A percentile compares a stretch with the other conserved stretches of the same genome.
These are phyloP conservation scores for Anolis sagrei DNA, from an alignment of 2,113 vertebrate genomes.

Conservation along the genomic window DNA sequence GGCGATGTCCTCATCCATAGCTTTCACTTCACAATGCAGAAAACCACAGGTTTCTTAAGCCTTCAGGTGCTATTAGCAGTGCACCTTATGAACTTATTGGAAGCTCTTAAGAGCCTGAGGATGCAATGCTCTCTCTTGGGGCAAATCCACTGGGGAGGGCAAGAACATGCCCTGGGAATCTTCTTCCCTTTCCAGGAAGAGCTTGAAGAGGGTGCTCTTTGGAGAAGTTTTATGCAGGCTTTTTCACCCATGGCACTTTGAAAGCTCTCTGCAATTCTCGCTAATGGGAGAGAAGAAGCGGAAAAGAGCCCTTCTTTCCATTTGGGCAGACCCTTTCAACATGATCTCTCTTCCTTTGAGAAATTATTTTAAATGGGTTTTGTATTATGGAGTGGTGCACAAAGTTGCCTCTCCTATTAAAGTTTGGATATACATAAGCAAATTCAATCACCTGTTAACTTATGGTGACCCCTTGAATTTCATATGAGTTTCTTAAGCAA, in stretches of 20 bases:
- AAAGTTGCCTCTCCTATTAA: no score
- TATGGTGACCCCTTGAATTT: no score
- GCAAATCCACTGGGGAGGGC: neutral
- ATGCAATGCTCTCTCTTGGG: neutral
- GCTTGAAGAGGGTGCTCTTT: neutral
- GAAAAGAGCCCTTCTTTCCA: neutral
- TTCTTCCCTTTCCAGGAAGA: neutral
- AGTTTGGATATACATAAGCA: no score
- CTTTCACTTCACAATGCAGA: neutral
- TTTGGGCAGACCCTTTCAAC: neutral
- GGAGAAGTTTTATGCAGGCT: neutral
- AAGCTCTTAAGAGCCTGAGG: neutral
- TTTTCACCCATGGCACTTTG: neutral
- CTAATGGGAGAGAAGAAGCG: neutral
- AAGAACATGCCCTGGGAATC: neutral
- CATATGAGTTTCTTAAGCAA: no score
- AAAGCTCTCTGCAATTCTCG: neutral
- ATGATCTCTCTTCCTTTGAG: neutral
- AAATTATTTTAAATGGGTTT: no score
- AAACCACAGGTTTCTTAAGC: neutral
- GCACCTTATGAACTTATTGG: rapidly evolving
- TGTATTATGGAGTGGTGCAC: no score
- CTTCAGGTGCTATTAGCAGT: no score
- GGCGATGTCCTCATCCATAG: no score
- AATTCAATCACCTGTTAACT: no score